Evolutionary conservation across 2,797 vertebrate species (phyloP), one percentile per base, ranked within the genome.

Genomic region (Toxotes lorentzi): DNA sequence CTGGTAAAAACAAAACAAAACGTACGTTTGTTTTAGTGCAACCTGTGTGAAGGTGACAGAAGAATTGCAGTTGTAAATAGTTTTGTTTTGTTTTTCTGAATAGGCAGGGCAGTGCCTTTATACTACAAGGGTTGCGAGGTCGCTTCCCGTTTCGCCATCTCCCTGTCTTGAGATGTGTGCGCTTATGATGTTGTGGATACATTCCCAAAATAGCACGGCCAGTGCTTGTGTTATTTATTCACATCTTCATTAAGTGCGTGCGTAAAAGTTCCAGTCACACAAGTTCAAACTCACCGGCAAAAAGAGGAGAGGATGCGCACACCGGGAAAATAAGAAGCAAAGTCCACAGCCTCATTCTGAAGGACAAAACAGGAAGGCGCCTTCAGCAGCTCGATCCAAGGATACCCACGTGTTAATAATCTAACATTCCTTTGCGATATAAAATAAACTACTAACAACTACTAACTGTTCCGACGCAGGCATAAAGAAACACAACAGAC

Each of bases 331-430:
- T 21, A 75, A 91, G 30, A 27, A 93, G 24, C 4, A 91, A 78
- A 72, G 83, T 82, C 90, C 86, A 92, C 64, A 83, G 80, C 53
- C 43, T 88, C 93, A 93, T 93, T 67, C 78, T 89, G 86, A 27
- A 53, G 62, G 51, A 51, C 27, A 30, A 76, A 34, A n/a, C 63
- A 14, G 34, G 32, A 57, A 45, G 13, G 13, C 35, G 7, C 23
- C 7, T 40, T 66, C 57, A 54, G 23, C 50, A 62, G 41, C 5
- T 63, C 34, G 17, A 57, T 65, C 57, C 34, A 24, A 21, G 19
- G 21, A 60, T 13, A 24, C 27, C 69, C n/a, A 76, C 30, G 4
- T 32, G 48, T 76, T 7, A 70, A 30, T 32, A 56, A 58, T 62
- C 66, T 58, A 53, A 48, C 56, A 47, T 58, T 72, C 34, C 54